Conservation (phyloP, 30 jellyfish, hydroid and myxozoan species). For the Hydractinia echinata region DNA sequence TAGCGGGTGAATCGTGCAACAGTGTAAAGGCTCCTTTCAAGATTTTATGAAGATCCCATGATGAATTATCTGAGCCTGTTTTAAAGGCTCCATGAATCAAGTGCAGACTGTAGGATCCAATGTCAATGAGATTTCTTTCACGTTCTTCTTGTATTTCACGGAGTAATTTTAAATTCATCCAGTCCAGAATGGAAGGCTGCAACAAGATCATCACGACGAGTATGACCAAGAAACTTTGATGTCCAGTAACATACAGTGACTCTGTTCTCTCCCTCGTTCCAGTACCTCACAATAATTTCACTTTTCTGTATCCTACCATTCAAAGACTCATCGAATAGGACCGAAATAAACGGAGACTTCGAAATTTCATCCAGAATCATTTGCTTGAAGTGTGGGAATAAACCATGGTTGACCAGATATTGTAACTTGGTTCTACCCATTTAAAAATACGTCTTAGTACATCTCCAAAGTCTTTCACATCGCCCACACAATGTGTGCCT, state of each 20-base stretch:
- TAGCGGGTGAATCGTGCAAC: slow-evolving; percentile 8
- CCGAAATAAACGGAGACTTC: slow-evolving; percentile 10
- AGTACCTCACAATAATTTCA: slow-evolving; percentile 5
- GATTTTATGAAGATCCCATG: slow-evolving; percentile 4
- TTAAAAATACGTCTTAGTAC: background rate
- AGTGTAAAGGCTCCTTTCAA: background rate
- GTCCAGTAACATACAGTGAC: slow-evolving; percentile 12
- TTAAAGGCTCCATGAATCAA: slow-evolving; percentile 18
- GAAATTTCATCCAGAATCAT: slow-evolving; percentile 10
- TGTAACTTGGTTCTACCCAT: slow-evolving; percentile 13
- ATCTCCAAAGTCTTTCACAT: background rate
- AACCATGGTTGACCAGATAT: background rate
- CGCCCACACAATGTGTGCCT: slow-evolving; percentile 29
- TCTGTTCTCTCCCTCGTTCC: slow-evolving; percentile 11
- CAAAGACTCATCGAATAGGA: slow-evolving; percentile 13
- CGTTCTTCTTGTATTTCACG: slow-evolving; percentile 5
- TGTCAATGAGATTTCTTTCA: slow-evolving; percentile 1
- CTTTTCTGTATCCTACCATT: slow-evolving; percentile 7
- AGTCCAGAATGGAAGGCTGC: background rate
- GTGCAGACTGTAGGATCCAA: slow-evolving; percentile 18
- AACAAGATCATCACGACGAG: slow-evolving; percentile 14
- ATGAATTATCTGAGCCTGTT: slow-evolving; percentile 4
- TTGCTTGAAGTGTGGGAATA: background rate
- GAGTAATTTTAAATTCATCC: slow-evolving; percentile 6
- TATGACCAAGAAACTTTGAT: slow-evolving; percentile 19